Conservation (phyloP, 2,888 invertebrate genomes). For the Trissoscelio sp. region DNA sequence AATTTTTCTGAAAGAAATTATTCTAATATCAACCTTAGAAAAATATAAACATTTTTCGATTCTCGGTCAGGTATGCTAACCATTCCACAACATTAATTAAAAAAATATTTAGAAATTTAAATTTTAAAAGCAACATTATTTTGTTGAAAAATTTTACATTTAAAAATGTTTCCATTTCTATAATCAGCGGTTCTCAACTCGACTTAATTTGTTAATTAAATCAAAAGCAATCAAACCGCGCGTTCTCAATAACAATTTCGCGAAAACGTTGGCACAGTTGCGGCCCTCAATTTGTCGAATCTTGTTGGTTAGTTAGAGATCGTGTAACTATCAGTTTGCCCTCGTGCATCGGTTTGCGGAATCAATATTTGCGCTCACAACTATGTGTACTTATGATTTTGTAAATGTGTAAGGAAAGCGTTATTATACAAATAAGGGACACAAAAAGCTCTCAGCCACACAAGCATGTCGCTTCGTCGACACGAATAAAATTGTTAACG, state of each 20-base stretch:
- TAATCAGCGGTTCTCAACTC: slow-evolving; percentile 6
- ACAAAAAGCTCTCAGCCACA: slow-evolving; percentile 10
- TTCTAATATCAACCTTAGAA: no score
- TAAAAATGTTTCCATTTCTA: background rate
- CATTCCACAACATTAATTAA: no score
- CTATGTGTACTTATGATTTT: slow-evolving; percentile 45
- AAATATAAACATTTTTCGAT: no score
- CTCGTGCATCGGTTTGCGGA: slow-evolving; percentile 47
- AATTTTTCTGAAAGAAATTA: no score
- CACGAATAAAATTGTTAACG: slow-evolving; percentile 42
- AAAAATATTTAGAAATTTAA: no score
- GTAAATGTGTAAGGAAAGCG: slow-evolving; percentile 24
- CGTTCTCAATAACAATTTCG: slow-evolving; percentile 22
- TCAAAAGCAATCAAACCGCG: background rate
- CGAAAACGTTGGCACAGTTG: slow-evolving; percentile 18
- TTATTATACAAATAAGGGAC: slow-evolving; percentile 7
- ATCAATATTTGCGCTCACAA: slow-evolving; percentile 57
- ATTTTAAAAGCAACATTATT: no score
- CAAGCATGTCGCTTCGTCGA: slow-evolving; percentile 1
- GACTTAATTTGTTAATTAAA: background rate
- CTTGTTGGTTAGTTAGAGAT: slow-evolving; percentile 53
- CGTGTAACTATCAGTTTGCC: slow-evolving; percentile 46
- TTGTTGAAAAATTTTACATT: no score
- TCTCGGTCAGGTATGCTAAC: no score
- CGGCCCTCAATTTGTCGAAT: slow-evolving; percentile 45